These are phyloP conservation scores for Xiphophorus birchmanni DNA, from an alignment of 2,797 vertebrate genomes.

Conservation along the genomic window DNA sequence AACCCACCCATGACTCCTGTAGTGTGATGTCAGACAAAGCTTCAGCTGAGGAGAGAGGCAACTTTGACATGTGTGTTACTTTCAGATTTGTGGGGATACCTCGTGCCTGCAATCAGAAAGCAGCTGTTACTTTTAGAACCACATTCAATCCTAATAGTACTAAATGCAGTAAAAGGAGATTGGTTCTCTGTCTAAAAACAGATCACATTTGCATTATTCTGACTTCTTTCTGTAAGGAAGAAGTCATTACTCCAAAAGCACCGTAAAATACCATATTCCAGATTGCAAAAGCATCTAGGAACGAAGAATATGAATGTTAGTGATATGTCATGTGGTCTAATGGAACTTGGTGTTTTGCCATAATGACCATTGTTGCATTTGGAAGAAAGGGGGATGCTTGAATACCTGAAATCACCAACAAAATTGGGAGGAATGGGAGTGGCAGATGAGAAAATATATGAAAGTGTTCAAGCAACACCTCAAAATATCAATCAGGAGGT, in stretches of 20 bases:
- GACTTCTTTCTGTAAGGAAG: neutral
- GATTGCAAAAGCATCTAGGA: neutral
- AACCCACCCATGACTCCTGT: slow-evolving; percentile 32
- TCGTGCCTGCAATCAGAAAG: neutral
- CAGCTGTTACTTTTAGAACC: neutral
- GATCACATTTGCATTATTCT: no score
- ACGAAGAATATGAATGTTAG: neutral
- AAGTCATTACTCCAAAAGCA: neutral
- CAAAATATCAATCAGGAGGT: neutral
- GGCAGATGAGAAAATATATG: neutral
- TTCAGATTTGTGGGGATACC: neutral
- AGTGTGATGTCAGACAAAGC: slow-evolving; percentile 40
- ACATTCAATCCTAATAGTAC: neutral
- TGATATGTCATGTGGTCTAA: neutral
- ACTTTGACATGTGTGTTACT: slow-evolving; percentile 10
- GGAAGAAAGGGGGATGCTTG: neutral
- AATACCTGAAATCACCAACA: neutral
- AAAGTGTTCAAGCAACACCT: neutral
- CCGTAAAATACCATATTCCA: neutral
- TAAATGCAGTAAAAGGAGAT: neutral
- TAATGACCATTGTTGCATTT: neutral
- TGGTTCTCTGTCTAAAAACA: no score
- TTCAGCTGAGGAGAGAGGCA: slow-evolving; percentile 31
- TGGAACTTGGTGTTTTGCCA: neutral
- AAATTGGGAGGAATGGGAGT: neutral